Percentiles rank a stretch among this genome's conserved stretches.
Conservation (phyloP, 2,888 invertebrate genomes). For the Iphiclides podalirius region DNA sequence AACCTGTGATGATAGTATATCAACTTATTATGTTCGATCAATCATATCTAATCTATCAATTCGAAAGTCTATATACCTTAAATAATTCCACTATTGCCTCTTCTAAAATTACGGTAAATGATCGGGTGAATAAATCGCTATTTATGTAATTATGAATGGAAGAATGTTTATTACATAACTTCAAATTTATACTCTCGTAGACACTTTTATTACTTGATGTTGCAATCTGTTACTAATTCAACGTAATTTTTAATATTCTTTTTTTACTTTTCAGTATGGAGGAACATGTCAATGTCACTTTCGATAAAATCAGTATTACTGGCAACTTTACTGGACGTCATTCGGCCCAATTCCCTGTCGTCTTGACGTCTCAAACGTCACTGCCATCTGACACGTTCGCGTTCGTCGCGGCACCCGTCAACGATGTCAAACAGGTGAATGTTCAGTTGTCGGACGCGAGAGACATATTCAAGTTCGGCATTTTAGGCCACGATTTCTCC, state of each 20-base stretch:
- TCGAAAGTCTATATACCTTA: no score
- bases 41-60: no score
- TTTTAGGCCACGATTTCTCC: conserved; percentile 49
- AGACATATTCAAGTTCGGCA: conserved; percentile 47
- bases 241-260: background rate
- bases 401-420: conserved; percentile 33
- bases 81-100: no score
- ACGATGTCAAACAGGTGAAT: conserved; percentile 36
- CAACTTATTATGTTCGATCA: no score
- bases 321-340: conserved; percentile 47
- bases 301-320: conserved; percentile 47
- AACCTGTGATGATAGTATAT: background rate
- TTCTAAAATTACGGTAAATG: no score
- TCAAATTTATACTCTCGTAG: no score
- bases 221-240: no score
- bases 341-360: conserved; percentile 47
- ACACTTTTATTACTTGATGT: no score
- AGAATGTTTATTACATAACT: no score
- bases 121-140: no score
- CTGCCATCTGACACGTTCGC: conserved; percentile 36
- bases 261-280: conserved; percentile 43
- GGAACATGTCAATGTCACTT: conserved; percentile 42
- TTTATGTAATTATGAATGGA: no score
- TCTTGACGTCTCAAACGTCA: conserved; percentile 37
- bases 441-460: conserved; percentile 37